Conservation (phyloP, 2,113 vertebrate species). For the Tachysurus vachellii region DNA sequence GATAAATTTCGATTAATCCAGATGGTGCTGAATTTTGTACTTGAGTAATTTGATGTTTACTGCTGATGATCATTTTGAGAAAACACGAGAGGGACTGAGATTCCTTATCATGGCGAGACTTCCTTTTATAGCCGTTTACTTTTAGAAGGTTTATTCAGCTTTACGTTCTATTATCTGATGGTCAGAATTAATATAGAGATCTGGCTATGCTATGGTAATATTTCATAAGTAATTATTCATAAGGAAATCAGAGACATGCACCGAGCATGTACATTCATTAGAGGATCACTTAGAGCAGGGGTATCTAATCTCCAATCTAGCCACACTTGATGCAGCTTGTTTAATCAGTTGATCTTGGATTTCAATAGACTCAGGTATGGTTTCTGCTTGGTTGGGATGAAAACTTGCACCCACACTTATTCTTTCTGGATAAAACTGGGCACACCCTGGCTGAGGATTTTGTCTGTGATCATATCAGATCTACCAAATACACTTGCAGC, state of each 20-base stretch:
- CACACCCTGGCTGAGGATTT: background rate
- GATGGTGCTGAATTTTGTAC: background rate
- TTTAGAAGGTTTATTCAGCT: background rate
- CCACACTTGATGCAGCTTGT: too few relatives aligned
- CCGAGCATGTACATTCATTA: background rate
- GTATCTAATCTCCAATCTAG: too few relatives aligned
- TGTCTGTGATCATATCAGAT: background rate
- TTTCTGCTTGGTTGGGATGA: too few relatives aligned
- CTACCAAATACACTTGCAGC: background rate
- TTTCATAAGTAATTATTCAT: background rate
- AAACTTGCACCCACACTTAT: too few relatives aligned
- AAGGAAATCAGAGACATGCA: background rate
- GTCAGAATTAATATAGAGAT: background rate
- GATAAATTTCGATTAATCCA: background rate
- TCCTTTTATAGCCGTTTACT: background rate
- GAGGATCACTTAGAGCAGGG: background rate
- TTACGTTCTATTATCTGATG: background rate
- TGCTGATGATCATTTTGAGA: background rate
- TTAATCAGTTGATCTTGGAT: too few relatives aligned
- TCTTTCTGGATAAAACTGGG: too few relatives aligned
- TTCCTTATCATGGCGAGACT: background rate
- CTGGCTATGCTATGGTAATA: background rate
- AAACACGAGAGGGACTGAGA: background rate
- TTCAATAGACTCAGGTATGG: too few relatives aligned
- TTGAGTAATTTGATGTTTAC: background rate